Evolutionary conservation across 2,113 vertebrate genomes (phyloP).

Genomic region (Spea bombifrons): DNA sequence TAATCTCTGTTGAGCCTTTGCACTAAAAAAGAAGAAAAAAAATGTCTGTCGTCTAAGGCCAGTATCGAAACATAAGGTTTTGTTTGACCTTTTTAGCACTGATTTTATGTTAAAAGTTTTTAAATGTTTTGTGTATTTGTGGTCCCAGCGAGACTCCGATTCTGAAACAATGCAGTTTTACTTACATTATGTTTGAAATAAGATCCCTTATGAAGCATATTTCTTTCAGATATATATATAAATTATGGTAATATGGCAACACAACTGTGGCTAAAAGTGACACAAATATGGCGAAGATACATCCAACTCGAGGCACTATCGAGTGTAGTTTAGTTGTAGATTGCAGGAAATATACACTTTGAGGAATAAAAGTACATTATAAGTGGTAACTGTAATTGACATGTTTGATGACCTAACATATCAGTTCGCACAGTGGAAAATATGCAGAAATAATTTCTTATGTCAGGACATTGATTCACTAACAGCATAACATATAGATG

Average conservation of each 20-base stretch:
- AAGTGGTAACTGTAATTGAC: no score
- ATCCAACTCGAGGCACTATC: background rate
- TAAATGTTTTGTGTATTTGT: background rate
- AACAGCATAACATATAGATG: no score
- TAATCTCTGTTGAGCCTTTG: no score
- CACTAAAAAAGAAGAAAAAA: no score
- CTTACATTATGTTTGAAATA: slow-evolving; percentile 11
- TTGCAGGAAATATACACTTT: no score
- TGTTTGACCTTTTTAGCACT: slow-evolving; percentile 8
- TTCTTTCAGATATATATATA: background rate
- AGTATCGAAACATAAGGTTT: slow-evolving; percentile 14
- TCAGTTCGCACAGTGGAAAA: no score
- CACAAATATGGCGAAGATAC: background rate
- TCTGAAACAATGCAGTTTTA: background rate
- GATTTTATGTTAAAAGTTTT: background rate
- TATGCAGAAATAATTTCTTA: no score
- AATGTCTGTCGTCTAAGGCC: background rate
- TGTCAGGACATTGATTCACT: no score
- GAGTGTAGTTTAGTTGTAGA: no score
- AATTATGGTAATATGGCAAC: background rate
- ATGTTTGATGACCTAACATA: no score
- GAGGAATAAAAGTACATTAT: no score
- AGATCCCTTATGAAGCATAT: slow-evolving; percentile 7
- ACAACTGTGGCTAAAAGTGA: background rate
- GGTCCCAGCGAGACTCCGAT: slow-evolving; percentile 1